Evolutionary conservation across 2,888 invertebrate species (phyloP).

Genomic region (Platycnemis pennipes): DNA sequence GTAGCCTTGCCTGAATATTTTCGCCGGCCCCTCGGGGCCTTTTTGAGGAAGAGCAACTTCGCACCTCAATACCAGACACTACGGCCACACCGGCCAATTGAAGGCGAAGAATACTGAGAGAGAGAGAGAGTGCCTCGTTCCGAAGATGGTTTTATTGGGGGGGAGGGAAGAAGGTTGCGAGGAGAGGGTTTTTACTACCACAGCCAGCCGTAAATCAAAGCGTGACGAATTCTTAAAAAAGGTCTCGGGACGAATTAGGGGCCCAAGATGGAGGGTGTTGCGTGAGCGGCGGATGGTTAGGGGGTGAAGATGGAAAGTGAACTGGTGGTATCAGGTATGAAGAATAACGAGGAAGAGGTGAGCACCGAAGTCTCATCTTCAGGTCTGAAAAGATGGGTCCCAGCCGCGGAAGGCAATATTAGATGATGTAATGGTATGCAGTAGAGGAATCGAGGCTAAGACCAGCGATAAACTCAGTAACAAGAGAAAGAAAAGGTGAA

Average conservation of each 20-base stretch:
- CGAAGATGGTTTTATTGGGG: constrained; percentile 35
- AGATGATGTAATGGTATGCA: too few relatives aligned
- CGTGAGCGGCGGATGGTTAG: neutral
- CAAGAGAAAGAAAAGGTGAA: too few relatives aligned
- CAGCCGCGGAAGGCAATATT: too few relatives aligned
- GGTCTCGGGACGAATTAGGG: constrained; percentile 9
- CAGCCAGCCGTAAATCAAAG: constrained; percentile 35
- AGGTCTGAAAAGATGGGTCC: neutral
- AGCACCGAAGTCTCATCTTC: neutral
- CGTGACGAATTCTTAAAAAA: constrained; percentile 12
- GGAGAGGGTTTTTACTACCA: neutral
- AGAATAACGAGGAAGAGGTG: neutral
- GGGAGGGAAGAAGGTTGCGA: neutral
- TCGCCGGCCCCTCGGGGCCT: neutral
- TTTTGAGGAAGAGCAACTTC: neutral
- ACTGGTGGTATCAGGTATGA: neutral
- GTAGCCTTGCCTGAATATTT: neutral
- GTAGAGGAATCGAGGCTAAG: too few relatives aligned
- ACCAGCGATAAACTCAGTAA: too few relatives aligned
- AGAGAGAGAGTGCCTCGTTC: neutral
- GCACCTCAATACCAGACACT: neutral
- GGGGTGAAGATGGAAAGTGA: neutral
- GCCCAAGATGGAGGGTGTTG: neutral
- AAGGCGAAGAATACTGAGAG: neutral
- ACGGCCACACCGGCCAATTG: too few relatives aligned